phyloP scores from a whole-genome alignment of 2,888 invertebrate genomes.

The Biston stratarius region DNA sequence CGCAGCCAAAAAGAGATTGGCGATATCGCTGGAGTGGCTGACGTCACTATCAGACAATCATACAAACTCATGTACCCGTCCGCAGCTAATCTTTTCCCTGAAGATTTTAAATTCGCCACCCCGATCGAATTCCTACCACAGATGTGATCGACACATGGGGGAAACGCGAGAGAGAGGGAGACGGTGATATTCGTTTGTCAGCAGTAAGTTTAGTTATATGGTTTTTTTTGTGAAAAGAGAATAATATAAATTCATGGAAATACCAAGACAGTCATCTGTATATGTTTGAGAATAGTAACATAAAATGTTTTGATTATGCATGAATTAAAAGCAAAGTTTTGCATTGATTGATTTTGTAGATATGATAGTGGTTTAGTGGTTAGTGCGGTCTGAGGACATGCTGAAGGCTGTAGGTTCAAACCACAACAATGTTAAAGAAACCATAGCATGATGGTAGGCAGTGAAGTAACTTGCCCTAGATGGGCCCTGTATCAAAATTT shows the following conservation, averaged over 20 bases:
- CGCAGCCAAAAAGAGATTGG: slow-evolving; percentile 99
- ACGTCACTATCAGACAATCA: slow-evolving; percentile 98
- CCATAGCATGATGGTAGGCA: too few relatives aligned
- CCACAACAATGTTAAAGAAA: too few relatives aligned
- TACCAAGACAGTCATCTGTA: too few relatives aligned
- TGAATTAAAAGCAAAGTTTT: too few relatives aligned
- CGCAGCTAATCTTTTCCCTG: slow-evolving; percentile 96
- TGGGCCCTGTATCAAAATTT: too few relatives aligned
- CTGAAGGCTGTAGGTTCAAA: too few relatives aligned
- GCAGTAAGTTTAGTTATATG: slow-evolving; percentile 2
- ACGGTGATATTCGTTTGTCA: slow-evolving; percentile 20
- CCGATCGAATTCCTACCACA: slow-evolving; percentile 97
- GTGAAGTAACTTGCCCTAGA: too few relatives aligned
- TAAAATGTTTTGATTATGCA: too few relatives aligned
- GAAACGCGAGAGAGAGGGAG: slow-evolving; percentile 4
- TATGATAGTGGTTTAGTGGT: too few relatives aligned
- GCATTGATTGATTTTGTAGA: too few relatives aligned
- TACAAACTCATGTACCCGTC: slow-evolving; percentile 99
- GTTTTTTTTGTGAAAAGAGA: background rate
- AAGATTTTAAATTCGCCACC: slow-evolving; percentile 97
- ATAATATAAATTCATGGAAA: background rate
- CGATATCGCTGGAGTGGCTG: slow-evolving; percentile 99
- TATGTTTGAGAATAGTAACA: too few relatives aligned
- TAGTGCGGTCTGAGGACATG: too few relatives aligned
- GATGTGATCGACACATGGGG: slow-evolving; percentile 84